Evolutionary conservation across 2,113 vertebrate genomes (phyloP).

Genomic region (Diglossa brunneiventris): DNA sequence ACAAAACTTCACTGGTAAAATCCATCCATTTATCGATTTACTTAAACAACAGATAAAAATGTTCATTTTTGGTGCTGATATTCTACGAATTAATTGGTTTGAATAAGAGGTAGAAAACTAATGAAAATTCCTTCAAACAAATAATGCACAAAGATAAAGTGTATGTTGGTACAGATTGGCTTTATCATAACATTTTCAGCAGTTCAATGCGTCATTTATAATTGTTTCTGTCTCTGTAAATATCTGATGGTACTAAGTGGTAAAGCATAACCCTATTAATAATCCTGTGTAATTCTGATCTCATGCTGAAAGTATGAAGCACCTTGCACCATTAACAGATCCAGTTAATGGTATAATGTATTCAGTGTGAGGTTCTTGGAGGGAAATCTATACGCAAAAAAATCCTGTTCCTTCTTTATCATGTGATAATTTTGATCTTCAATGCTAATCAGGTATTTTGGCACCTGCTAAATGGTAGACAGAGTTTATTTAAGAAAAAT

Average conservation of each 20-base stretch:
- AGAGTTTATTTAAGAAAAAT: not conserved
- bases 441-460: not conserved
- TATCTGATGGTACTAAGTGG: not conserved
- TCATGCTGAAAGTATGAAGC: not conserved
- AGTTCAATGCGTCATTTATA: not conserved
- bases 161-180: not conserved
- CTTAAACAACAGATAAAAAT: not conserved
- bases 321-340: not conserved
- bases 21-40: not conserved
- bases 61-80: not conserved
- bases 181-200: not conserved
- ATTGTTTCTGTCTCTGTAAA: not conserved
- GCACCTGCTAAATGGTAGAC: not conserved
- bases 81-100: not conserved
- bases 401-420: not conserved
- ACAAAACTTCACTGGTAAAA: not conserved
- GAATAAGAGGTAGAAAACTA: not conserved
- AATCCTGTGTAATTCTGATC: not conserved
- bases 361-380: not conserved
- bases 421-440: not conserved
- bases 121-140: not conserved
- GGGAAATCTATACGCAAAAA: not conserved
- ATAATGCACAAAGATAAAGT: not conserved
- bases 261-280: not conserved
- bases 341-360: not conserved